Base-by-base conservation (phyloP, 2,797 vertebrate species). In the Halcyon smyrnensis region DNA sequence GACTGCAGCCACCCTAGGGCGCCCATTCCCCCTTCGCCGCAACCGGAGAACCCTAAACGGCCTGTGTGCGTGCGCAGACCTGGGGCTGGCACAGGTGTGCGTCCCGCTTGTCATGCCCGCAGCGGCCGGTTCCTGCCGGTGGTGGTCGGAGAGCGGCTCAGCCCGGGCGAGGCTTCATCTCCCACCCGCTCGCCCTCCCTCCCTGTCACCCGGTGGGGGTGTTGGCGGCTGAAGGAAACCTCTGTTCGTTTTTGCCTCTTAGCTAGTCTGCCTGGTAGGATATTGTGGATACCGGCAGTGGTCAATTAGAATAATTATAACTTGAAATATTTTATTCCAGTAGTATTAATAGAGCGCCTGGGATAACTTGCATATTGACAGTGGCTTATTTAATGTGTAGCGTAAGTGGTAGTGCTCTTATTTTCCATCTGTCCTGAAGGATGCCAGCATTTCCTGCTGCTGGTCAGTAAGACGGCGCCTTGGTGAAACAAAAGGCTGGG, bases 1-100 rank as follows among this genome's bases (percentile, higher is more conserved):
- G 19, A 5, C 3, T 2, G 15, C 11, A 1, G 4, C 16, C 0
- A 3, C 16, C 28, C 24, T 0, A 12, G 3, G 4, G 1, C 12
- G 1, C 8, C 45, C 4, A 1, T 6, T 11, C 8, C 19, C 32
- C 2, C 45, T 7, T 2, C 8, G 3, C 45, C 8, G 15, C 5
- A 37, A 53, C 6, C 24, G 24, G 16, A 45, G 5, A 8, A n/a
- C 9, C 3, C 30, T 48, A 24, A 48, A 24, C 21, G 46, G 46
- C 21, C 46, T 46, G 21, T 25, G 23, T 4, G 48, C 48, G 15
- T 23, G 46, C 21, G 12, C 21, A 46, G 46, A 46, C 46, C 13
- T 50, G 13, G 12, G 48, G 48, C 24, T 5, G 48, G 24, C 48
- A 24, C 48, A 27, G 48, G 48, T 50, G 13, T 24, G 48, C 48